Base-by-base conservation (phyloP, 2,797 vertebrate genomes). In the Takifugu ocellatus region DNA sequence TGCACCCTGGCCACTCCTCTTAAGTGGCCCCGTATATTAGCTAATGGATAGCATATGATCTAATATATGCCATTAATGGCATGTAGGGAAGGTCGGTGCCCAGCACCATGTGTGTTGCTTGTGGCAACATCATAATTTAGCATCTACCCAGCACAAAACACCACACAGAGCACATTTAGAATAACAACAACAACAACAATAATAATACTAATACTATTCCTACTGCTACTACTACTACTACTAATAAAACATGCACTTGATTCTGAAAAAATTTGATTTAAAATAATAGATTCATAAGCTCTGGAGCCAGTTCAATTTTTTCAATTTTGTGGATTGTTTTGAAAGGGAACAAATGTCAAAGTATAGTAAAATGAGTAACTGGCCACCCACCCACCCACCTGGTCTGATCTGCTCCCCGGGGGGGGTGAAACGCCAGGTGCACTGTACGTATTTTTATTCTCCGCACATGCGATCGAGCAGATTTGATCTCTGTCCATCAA, bases 41-140 rank as follows among this genome's bases (percentile, higher is more conserved):
- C 72, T 89, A 89, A 89, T 89, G 88, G 88, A 89, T 16, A 50
- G 61, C 64, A 78, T 74, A 78, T 89, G 87, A 88, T 88, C 84
- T 87, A 82, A 88, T 88, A 80, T 84, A 82, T 83, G 84, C 86
- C 69, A 83, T 81, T 83, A 84, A 64, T 71, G 72, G 69, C 57
- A 63, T 55, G 56, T 51, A 69, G 63, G 59, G 51, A 65, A 33
- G 44, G 57, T 52, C 43, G 43, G 46, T 25, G 46, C 6, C 7
- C 17, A 11, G 17, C 10, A 21, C 25, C 21, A 47, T n/a, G n/a
- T 21, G 45, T 21, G 21, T 1, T 21, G 21, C 21, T 21, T 21
- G 21, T 21, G 21, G 21, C 31, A 33, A 33, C 8, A 33, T 33
- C 31, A 33, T 10, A 33, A 33, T 33, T 9, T 33, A 33, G 31